Evolutionary conservation across 2,888 invertebrate species (phyloP).

Genomic region (Caenorhabditis drosophilae): DNA sequence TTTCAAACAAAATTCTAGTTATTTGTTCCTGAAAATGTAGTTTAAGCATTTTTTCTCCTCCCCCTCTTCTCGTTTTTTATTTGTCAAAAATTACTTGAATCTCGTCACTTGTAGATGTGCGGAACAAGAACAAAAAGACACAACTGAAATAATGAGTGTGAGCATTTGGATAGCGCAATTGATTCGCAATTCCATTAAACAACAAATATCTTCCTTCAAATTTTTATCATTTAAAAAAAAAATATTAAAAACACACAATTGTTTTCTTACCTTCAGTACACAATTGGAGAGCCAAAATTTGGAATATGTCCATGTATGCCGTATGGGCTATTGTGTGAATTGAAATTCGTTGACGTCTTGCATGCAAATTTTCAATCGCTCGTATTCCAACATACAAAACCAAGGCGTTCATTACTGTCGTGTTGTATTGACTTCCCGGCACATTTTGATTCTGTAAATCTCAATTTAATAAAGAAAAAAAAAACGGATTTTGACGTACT

Average conservation of each 20-base stretch:
- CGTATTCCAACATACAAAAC: constrained; percentile 87
- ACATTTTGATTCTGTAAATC: constrained; percentile 69
- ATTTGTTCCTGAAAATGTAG: constrained; percentile 70
- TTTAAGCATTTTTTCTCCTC: no score
- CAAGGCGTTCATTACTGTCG: constrained; percentile 92
- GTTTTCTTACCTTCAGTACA: constrained; percentile 95
- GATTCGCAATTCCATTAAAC: constrained; percentile 97
- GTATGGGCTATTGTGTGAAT: constrained; percentile 98
- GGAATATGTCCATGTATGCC: constrained; percentile 99
- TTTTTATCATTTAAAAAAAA: neutral
- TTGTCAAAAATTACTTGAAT: constrained; percentile 81
- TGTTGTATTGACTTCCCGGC: constrained; percentile 90
- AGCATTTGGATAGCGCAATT: constrained; percentile 96
- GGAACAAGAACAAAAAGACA: constrained; percentile 92
- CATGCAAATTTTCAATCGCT: constrained; percentile 87
- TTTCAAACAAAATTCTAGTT: constrained; percentile 82
- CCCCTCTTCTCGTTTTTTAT: neutral
- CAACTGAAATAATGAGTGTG: constrained; percentile 99
- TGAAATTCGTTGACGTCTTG: constrained; percentile 88
- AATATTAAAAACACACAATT: neutral
- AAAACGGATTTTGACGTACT: constrained; percentile 48
- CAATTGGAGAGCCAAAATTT: constrained; percentile 94
- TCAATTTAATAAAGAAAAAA: constrained; percentile 5
- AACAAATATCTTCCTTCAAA: constrained; percentile 83
- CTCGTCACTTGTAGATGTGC: constrained; percentile 88